phyloP scores from a whole-genome alignment of 2,888 invertebrate species.

The Pelosia muscerda region DNA sequence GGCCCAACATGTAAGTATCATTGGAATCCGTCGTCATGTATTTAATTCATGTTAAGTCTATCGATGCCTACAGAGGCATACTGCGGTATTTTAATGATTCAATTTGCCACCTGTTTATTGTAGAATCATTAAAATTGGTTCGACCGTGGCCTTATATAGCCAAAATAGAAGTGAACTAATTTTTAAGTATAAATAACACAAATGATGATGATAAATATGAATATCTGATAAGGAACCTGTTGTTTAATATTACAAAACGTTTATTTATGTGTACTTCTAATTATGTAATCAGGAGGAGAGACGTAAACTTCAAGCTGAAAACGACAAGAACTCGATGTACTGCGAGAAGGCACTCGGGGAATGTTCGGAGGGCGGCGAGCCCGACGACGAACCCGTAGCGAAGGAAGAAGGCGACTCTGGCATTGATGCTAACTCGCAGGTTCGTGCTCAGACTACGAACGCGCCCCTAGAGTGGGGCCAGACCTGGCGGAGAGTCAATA shows the following conservation, averaged over 20 bases:
- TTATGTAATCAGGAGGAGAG: conserved; percentile 88
- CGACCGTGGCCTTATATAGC: too few species aligned
- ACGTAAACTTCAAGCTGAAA: conserved; percentile 92
- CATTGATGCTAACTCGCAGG: conserved; percentile 95
- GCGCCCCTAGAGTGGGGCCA: too few species aligned
- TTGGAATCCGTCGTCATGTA: not conserved
- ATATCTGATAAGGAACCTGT: too few species aligned
- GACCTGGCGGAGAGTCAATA: too few species aligned
- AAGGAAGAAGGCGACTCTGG: conserved; percentile 96
- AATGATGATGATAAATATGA: too few species aligned
- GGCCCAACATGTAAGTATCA: not conserved
- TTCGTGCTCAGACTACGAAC: conserved; percentile 36
- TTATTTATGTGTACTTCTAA: not conserved
- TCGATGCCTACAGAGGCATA: too few species aligned
- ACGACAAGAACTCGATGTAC: conserved; percentile 90
- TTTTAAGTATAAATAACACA: too few species aligned
- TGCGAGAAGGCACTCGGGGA: conserved; percentile 90
- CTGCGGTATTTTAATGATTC: not conserved
- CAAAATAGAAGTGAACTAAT: too few species aligned
- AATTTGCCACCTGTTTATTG: not conserved
- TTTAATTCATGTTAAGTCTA: not conserved
- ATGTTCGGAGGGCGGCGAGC: conserved; percentile 86
- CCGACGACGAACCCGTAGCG: conserved; percentile 77
- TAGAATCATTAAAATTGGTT: not conserved
- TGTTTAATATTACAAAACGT: not conserved